A percentile compares a stretch with the other conserved stretches of the same genome.
phyloP scores from a whole-genome alignment of 2,113 vertebrate genomes.

The Mugil cephalus region DNA sequence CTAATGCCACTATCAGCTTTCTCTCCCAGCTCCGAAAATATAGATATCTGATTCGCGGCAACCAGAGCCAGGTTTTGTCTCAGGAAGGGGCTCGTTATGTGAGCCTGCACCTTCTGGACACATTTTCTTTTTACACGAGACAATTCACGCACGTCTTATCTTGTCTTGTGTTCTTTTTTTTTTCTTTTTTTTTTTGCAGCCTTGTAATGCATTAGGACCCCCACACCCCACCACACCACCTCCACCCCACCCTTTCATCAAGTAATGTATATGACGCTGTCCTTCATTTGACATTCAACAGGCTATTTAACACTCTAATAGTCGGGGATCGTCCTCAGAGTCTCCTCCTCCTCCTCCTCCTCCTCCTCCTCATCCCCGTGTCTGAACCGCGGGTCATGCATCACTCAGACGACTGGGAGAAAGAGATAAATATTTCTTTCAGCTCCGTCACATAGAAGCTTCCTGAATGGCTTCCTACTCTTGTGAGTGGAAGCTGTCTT shows the following conservation, averaged over 20 bases:
- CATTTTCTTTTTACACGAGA: constrained; percentile 52
- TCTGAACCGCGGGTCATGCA: constrained; percentile 68
- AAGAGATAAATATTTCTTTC: constrained; percentile 81
- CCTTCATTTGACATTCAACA: constrained; percentile 72
- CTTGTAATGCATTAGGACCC: constrained; percentile 48
- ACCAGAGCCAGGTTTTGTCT: constrained; percentile 73
- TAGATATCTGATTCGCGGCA: constrained; percentile 75
- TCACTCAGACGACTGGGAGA: constrained; percentile 75
- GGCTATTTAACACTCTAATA: constrained; percentile 73
- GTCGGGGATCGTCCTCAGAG: constrained; percentile 45
- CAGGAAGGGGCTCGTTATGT: constrained; percentile 59
- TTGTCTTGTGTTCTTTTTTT: constrained; percentile 58
- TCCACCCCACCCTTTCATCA: constrained; percentile 40
- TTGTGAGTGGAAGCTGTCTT: constrained; percentile 38
- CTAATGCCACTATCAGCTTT: constrained; percentile 67
- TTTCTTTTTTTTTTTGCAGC: constrained; percentile 22
- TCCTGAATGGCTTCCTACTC: constrained; percentile 73
- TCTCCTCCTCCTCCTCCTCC: constrained; percentile 47
- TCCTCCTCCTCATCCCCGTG: constrained; percentile 38
- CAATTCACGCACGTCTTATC: constrained; percentile 63
- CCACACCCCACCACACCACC: no score
- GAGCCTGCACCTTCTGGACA: constrained; percentile 64
- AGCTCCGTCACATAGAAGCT: constrained; percentile 73
- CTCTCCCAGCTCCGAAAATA: constrained; percentile 71
- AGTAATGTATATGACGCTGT: constrained; percentile 62